phyloP scores from a whole-genome alignment of 2,113 vertebrate species.

The Chinchilla lanigera region DNA sequence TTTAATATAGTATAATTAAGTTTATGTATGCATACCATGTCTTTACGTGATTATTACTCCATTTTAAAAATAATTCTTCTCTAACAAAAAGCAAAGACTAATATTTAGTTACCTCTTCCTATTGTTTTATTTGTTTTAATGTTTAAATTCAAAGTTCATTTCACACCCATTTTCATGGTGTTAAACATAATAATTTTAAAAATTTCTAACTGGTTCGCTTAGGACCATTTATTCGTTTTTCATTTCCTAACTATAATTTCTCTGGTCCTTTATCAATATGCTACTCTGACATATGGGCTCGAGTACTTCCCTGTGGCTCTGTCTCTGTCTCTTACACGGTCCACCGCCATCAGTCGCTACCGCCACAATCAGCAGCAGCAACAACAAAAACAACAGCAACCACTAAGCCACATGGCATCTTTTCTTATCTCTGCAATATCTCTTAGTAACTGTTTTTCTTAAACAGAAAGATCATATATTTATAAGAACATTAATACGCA shows the following conservation, averaged over 20 bases:
- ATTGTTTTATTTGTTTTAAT: neutral
- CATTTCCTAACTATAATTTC: neutral
- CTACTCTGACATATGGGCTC: neutral
- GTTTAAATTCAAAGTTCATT: neutral
- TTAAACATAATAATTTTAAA: neutral
- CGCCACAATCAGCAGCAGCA: neutral
- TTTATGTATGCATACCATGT: neutral
- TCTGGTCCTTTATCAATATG: neutral
- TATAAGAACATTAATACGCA: neutral
- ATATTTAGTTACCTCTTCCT: neutral
- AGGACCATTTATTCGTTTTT: neutral
- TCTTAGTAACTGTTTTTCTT: neutral
- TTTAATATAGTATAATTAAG: neutral
- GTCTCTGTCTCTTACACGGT: neutral
- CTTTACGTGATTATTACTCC: neutral
- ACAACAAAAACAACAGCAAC: neutral
- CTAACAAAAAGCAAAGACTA: neutral
- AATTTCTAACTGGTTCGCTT: neutral
- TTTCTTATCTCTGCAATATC: neutral
- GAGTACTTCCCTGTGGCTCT: neutral
- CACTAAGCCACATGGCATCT: too few relatives aligned
- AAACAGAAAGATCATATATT: neutral
- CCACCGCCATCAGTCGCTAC: rapidly evolving
- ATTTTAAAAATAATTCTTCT: neutral
- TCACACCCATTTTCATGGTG: neutral